These are phyloP conservation scores for Morpho helenor DNA, from an alignment of 2,888 invertebrate species.

Conservation along the genomic window DNA sequence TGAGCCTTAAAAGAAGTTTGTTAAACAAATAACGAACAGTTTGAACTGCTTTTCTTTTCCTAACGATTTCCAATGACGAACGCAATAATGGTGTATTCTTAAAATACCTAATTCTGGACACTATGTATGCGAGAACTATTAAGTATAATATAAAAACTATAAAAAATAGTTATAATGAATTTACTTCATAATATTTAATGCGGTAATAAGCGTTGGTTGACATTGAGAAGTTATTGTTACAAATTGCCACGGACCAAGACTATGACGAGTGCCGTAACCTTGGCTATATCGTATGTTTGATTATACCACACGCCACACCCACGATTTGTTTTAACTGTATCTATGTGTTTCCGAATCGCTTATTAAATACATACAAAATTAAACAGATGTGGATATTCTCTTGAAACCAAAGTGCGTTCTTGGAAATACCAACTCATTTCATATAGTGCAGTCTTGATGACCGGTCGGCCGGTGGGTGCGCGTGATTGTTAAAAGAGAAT, in stretches of 20 bases:
- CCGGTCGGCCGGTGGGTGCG: too few relatives aligned
- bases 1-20: too few relatives aligned
- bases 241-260: slow-evolving; percentile 53
- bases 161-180: too few relatives aligned
- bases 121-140: too few relatives aligned
- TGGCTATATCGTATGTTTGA: slow-evolving; percentile 66
- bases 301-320: slow-evolving; percentile 58
- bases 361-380: slow-evolving; percentile 5
- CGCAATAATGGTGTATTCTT: too few relatives aligned
- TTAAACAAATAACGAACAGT: too few relatives aligned
- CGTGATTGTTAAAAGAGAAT: too few relatives aligned
- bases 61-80: too few relatives aligned
- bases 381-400: background rate
- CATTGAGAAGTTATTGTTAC: slow-evolving; percentile 67
- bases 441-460: too few relatives aligned
- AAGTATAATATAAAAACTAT: too few relatives aligned
- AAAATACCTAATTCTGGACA: too few relatives aligned
- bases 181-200: slow-evolving; percentile 10
- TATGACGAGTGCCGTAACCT: slow-evolving; percentile 63
- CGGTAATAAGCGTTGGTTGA: slow-evolving; percentile 48
- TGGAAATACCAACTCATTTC: background rate
- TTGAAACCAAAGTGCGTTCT: background rate
- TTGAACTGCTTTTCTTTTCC: too few relatives aligned
- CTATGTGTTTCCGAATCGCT: slow-evolving; percentile 15
- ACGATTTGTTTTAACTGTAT: slow-evolving; percentile 48